Conservation (phyloP, 2,888 invertebrate genomes). For the Digitonthophagus gazella region DNA sequence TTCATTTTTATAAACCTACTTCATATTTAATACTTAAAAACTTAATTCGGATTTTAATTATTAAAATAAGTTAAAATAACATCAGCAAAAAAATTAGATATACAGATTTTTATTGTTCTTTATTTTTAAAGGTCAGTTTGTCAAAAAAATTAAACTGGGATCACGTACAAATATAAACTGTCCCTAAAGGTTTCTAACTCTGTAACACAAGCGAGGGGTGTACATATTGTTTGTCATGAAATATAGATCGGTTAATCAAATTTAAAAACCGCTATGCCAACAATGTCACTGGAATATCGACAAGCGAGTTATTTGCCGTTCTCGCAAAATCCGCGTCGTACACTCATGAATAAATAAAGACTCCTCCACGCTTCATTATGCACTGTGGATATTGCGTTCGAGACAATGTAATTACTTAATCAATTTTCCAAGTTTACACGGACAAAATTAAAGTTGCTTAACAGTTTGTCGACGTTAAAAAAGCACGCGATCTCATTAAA, state of each 20-base stretch:
- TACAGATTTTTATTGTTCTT: no score
- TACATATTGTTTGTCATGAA: background rate
- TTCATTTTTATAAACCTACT: no score
- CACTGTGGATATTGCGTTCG: background rate
- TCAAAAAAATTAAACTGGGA: background rate
- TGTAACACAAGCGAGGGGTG: background rate
- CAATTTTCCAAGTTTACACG: no score
- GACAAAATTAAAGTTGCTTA: no score
- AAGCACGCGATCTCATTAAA: no score
- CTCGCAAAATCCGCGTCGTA: background rate
- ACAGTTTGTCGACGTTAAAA: no score
- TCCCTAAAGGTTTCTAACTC: background rate
- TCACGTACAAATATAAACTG: background rate
- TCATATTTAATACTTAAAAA: no score
- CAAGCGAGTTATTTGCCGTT: background rate
- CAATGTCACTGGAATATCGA: background rate
- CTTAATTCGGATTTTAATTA: no score
- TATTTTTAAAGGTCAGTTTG: no score
- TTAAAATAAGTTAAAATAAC: no score
- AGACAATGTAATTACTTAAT: background rate
- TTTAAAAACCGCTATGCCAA: background rate
- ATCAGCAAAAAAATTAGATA: no score
- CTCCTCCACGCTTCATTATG: background rate
- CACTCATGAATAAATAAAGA: background rate
- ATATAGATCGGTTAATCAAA: background rate